phyloP scores from a whole-genome alignment of 2,797 vertebrate species.

The Pseudomugil gertrudae region DNA sequence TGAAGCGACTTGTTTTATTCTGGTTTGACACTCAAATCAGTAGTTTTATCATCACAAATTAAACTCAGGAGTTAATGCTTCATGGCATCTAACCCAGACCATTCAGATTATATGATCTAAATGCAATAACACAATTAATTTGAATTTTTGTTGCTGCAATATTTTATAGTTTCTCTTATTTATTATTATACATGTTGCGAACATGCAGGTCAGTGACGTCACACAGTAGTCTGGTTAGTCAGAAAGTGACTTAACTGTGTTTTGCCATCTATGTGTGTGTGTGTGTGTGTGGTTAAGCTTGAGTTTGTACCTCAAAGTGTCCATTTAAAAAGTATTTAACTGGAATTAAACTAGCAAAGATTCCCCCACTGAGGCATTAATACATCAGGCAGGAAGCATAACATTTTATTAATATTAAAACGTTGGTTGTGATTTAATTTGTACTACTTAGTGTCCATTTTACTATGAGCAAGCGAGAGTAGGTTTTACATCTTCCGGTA shows the following conservation, averaged over 20 bases:
- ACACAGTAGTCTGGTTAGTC: background rate
- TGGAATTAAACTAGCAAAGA: background rate
- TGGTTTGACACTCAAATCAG: background rate
- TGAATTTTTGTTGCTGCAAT: background rate
- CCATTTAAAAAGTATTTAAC: background rate
- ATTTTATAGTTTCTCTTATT: background rate
- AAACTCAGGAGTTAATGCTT: background rate
- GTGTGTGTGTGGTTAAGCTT: background rate
- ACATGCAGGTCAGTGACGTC: background rate
- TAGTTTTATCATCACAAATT: background rate
- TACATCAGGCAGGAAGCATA: no score
- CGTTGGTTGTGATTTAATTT: no score
- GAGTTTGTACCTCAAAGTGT: background rate
- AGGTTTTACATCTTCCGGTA: no score
- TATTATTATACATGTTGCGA: background rate
- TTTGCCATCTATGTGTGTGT: background rate
- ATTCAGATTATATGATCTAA: background rate
- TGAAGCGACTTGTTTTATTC: background rate
- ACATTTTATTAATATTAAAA: no score
- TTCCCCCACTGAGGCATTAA: background rate
- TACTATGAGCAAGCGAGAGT: no score
- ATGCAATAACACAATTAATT: background rate
- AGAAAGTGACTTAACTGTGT: background rate
- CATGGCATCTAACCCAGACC: background rate
- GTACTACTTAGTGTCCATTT: no score